Percentiles rank a stretch among this genome's conserved stretches.
phyloP scores from a whole-genome alignment of 1,140 invertebrate species.

The Aethina tumida region DNA sequence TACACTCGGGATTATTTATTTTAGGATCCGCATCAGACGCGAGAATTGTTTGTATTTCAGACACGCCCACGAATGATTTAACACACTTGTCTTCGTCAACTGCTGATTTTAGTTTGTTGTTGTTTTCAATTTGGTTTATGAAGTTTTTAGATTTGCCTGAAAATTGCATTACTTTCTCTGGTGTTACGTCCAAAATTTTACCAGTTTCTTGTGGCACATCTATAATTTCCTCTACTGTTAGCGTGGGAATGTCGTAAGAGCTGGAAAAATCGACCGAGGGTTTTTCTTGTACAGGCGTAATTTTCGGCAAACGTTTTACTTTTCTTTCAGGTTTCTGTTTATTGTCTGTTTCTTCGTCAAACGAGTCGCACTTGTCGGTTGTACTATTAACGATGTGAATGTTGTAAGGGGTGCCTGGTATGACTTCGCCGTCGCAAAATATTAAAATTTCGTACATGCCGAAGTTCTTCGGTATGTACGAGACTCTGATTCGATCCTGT shows the following conservation, averaged over 20 bases:
- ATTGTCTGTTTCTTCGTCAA: conserved; percentile 10
- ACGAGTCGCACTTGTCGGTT: conserved; percentile 11
- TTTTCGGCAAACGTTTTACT: conserved; percentile 12
- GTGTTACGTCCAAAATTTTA: background rate
- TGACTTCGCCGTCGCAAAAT: conserved; percentile 22
- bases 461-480: conserved; percentile 24
- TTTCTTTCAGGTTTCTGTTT: conserved; percentile 5
- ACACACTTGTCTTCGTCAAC: conserved; percentile 7
- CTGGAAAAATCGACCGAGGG: conserved; percentile 16
- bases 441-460: conserved; percentile 31
- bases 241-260: conserved; percentile 11
- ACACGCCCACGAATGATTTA: conserved; percentile 1
- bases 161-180: too few species aligned
- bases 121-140: too few species aligned
- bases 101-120: conserved; percentile 7
- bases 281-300: too few species aligned
- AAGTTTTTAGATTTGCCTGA: too few species aligned
- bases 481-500: conserved; percentile 23
- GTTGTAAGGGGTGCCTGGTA: conserved; percentile 27
- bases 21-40: background rate
- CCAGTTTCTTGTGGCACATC: background rate
- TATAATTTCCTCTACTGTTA: background rate
- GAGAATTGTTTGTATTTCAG: background rate
- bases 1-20: background rate
- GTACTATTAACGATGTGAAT: conserved; percentile 22